Evolutionary conservation across 2,113 vertebrate genomes (phyloP).

Genomic region (Lates calcarifer): DNA sequence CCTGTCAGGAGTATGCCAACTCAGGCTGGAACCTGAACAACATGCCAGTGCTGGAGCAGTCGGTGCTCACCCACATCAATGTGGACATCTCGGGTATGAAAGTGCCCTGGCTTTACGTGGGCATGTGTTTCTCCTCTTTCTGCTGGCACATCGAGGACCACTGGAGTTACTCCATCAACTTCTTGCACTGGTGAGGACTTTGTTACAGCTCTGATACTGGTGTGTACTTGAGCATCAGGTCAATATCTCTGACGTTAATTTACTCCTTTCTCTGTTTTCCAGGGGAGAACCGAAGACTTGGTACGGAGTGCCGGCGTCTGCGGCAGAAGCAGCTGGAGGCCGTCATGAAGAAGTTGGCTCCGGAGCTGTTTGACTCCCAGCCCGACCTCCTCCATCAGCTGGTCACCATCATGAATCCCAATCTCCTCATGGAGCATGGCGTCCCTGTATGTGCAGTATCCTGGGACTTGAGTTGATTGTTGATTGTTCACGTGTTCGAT

Average conservation of each 20-base stretch:
- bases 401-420: constrained; percentile 99
- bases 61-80: constrained; percentile 96
- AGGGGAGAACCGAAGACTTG: constrained; percentile 99
- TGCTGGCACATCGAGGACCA: constrained; percentile 99
- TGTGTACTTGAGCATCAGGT: not conserved
- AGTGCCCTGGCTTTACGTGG: constrained; percentile 98
- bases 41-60: constrained; percentile 98
- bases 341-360: constrained; percentile 97
- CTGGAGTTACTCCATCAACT: constrained; percentile 99
- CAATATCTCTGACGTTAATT: not conserved
- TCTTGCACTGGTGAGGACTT: constrained; percentile 92
- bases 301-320: constrained; percentile 97
- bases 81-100: constrained; percentile 99
- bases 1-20: constrained; percentile 92
- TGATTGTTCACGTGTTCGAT: not conserved
- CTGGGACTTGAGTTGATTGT: not conserved
- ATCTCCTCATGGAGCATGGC: constrained; percentile 96
- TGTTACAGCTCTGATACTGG: not conserved
- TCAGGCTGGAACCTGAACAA: constrained; percentile 99
- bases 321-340: constrained; percentile 97
- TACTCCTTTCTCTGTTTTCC: not conserved
- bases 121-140: constrained; percentile 99
- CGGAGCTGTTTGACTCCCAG: constrained; percentile 97
- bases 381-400: constrained; percentile 97
- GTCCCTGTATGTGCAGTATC: constrained; percentile 93